These are phyloP conservation scores for Peromyscus polionotus DNA, from an alignment of 2,113 vertebrate genomes.

Conservation along the genomic window DNA sequence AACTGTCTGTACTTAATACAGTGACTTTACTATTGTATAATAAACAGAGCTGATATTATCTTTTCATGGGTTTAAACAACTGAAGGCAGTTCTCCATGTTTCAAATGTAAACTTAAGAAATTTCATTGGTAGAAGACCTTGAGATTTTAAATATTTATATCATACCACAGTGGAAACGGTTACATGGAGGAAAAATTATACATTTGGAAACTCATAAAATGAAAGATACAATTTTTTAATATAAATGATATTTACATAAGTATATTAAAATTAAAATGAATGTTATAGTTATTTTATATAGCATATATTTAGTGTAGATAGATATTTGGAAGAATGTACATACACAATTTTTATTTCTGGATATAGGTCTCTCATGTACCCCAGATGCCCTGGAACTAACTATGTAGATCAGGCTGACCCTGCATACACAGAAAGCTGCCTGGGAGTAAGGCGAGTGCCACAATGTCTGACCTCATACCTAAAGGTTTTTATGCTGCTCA, in stretches of 20 bases:
- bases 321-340: neutral
- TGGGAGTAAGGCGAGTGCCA: neutral
- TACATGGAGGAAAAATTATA: constrained; percentile 6
- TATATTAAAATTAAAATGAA: constrained; percentile 29
- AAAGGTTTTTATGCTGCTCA: neutral
- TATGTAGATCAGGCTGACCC: neutral
- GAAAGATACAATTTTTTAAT: constrained; percentile 32
- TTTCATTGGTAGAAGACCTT: neutral
- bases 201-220: constrained; percentile 38
- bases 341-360: neutral
- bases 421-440: neutral
- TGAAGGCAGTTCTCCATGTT: constrained; percentile 29
- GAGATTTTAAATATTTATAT: constrained; percentile 9
- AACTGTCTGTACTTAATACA: constrained; percentile 41
- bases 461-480: neutral
- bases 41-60: neutral
- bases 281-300: neutral
- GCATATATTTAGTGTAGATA: neutral
- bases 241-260: neutral
- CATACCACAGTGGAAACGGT: neutral
- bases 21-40: constrained; percentile 3
- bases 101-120: constrained; percentile 43
- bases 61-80: neutral
- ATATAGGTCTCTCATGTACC: neutral
- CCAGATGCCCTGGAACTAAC: neutral